Base-by-base conservation (phyloP, 2,113 vertebrate genomes). In the Grammomys dolichurus region DNA sequence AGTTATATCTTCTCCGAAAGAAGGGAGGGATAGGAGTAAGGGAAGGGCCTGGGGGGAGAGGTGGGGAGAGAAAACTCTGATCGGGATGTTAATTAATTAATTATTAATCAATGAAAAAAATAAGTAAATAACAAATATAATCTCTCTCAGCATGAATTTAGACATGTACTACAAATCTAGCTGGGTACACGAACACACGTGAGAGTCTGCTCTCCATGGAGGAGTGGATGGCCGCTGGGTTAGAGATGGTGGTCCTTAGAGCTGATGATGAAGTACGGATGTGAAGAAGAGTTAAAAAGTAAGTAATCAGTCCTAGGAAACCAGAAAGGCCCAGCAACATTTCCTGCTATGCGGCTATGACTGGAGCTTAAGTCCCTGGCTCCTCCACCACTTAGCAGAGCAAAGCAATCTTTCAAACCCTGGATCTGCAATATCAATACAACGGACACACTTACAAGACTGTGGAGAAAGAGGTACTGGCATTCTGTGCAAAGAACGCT, bases 141-240 rank as follows among this genome's bases (percentile, higher is more conserved):
- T 78, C 8, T 90, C 82, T 96, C 43, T 56, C 31, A 51, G 36
- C n/a, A 33, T 82, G 51, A 76, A 81, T 63, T 51, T n/a, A 89
- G 48, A 91, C 4, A 48, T 28, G 24, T 36, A 2, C 22, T 76
- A n/a, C 67, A 90, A 67, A 73, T 72, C 36, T 48, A 87, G 26
- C 70, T 33, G 24, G 12, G 48, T 51, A 40, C 73, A 89, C 73
- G 48, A 19, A 48, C 76, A 24, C 28, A 33, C 19, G 33, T 43
- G 43, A 73, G n/a, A 60, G 54, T 26, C 16, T 33, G 40, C 31
- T 7, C 7, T 56, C 51, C 20, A 2, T 1, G 13, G n/a, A 77
- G 22, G 28, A 60, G 24, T 72, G 89, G 31, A 10, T 46, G 51
- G 36, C 28, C 31, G 20, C 12, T 26, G 14, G 13, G 2, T 26